Conservation (phyloP, 92 coral and sea anemone genomes). For the Zoanthus sociatus region DNA sequence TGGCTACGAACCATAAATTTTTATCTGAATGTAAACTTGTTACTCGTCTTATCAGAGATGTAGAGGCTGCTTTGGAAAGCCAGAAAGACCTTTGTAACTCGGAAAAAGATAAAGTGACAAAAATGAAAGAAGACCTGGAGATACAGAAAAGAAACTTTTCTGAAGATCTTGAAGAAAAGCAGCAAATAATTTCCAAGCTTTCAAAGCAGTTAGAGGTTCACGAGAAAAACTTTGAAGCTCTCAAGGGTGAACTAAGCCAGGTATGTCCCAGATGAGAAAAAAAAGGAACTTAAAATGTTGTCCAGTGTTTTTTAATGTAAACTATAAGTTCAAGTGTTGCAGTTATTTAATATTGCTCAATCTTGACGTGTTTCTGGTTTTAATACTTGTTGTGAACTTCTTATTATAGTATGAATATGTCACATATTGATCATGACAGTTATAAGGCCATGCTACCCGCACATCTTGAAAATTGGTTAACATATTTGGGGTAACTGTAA, state of each 20-base stretch:
- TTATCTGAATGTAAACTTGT: too few relatives aligned
- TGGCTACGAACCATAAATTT: too few relatives aligned
- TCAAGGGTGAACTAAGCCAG: slow-evolving; percentile 87
- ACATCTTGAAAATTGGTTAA: too few relatives aligned
- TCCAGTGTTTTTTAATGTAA: neutral
- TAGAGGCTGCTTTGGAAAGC: slow-evolving; percentile 78
- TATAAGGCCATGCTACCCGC: too few relatives aligned
- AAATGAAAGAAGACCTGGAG: slow-evolving; percentile 72
- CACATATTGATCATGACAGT: too few relatives aligned
- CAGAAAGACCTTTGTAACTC: slow-evolving; percentile 75
- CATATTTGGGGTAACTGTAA: too few relatives aligned
- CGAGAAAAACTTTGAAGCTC: slow-evolving; percentile 94
- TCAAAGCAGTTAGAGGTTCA: slow-evolving; percentile 95
- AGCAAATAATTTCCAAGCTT: slow-evolving; percentile 76
- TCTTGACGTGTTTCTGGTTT: too few relatives aligned
- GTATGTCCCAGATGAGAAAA: slow-evolving; percentile 31
- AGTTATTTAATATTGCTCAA: too few relatives aligned
- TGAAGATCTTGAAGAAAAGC: slow-evolving; percentile 83
- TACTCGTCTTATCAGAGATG: slow-evolving; percentile 65
- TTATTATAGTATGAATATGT: too few relatives aligned
- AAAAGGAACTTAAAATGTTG: neutral
- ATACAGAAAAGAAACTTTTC: slow-evolving; percentile 70
- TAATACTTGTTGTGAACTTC: too few relatives aligned
- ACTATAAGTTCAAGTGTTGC: too few relatives aligned
- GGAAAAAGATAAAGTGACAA: slow-evolving; percentile 67